Base-by-base conservation (phyloP, 2,797 vertebrate species). In the Naso thynnoides region DNA sequence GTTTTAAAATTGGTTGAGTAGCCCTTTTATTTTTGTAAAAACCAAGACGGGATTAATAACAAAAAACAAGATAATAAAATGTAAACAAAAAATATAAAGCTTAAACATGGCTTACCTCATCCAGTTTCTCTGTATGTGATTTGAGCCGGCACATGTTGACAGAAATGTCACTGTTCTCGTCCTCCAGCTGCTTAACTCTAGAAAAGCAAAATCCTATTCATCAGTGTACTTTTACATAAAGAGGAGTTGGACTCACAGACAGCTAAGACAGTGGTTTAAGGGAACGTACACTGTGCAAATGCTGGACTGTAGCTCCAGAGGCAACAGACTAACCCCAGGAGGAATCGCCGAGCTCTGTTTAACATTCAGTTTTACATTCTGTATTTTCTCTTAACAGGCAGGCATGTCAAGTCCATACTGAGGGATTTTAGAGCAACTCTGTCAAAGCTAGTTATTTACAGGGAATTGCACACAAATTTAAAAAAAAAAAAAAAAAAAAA, bases 161-260 rank as follows among this genome's bases (percentile, higher is more conserved):
- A 62, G 91, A 85, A 86, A 99, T 92, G 39, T 96, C 95, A 0
- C 79, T 79, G 33, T 97, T 99, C 87, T 99, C 98, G 6, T 98
- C 97, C 83, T 99, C 98, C 81, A 97, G 87, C 52, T 96, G 95
- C 70, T 96, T 96, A 4, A 96, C 92, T 88, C 98, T 99, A 81
- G 55, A 73, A 71, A 79, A 31, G 78, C 9, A 79, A 64, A 57
- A 47, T 29, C 18, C 5, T 6, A 11, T 0, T 18, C 33, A 24
- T 88, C n/a, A 83, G 48, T 60, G 0, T n/a, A n/a, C 4, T 50
- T 50, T 59, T 24, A 21, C 38, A 26, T 50, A 27, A 2, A 44
- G 1, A 11, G 13, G 18, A 68, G 21, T n/a, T 19, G 29, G 23
- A 27, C 0, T 53, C 24, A 41, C 13, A n/a, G 21, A 53, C 52